These are phyloP conservation scores for Torymus auratus DNA, from an alignment of 2,888 invertebrate genomes.

Conservation along the genomic window DNA sequence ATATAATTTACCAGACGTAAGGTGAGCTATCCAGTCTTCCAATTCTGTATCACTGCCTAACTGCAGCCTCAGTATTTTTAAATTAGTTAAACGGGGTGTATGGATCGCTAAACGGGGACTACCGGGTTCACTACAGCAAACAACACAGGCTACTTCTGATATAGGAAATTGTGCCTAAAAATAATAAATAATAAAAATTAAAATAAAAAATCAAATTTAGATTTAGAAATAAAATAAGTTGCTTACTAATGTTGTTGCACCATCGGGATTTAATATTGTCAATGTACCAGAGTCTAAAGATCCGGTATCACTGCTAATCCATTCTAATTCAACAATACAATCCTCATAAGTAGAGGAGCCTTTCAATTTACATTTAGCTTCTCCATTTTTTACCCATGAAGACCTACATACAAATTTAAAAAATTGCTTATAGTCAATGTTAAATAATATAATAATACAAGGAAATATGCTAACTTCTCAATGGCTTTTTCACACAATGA, in stretches of 20 bases:
- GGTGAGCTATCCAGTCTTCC: slow-evolving; percentile 92
- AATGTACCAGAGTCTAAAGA: slow-evolving; percentile 85
- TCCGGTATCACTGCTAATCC: slow-evolving; percentile 83
- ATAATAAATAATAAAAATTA: slow-evolving; percentile 35
- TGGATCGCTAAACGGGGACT: slow-evolving; percentile 87
- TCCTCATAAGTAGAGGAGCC: slow-evolving; percentile 81
- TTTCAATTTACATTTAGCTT: slow-evolving; percentile 82
- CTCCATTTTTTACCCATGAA: slow-evolving; percentile 91
- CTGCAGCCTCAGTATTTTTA: slow-evolving; percentile 83
- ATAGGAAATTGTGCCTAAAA: slow-evolving; percentile 83
- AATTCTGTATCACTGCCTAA: slow-evolving; percentile 90
- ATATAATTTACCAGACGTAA: slow-evolving; percentile 80
- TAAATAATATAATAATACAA: slow-evolving; percentile 9
- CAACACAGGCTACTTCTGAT: slow-evolving; percentile 86
- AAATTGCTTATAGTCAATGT: slow-evolving; percentile 1
- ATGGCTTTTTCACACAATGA: slow-evolving; percentile 86
- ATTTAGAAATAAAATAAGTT: slow-evolving; percentile 28
- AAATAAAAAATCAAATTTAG: too few relatives aligned
- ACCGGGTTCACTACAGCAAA: slow-evolving; percentile 88
- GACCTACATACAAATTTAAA: slow-evolving; percentile 74
- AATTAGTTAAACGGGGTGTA: slow-evolving; percentile 81
- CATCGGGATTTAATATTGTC: slow-evolving; percentile 87
- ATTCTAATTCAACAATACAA: slow-evolving; percentile 88
- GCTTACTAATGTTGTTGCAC: slow-evolving; percentile 84
- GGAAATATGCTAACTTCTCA: slow-evolving; percentile 79